phyloP scores from a whole-genome alignment of 2,888 invertebrate species.

The Platycnemis pennipes region DNA sequence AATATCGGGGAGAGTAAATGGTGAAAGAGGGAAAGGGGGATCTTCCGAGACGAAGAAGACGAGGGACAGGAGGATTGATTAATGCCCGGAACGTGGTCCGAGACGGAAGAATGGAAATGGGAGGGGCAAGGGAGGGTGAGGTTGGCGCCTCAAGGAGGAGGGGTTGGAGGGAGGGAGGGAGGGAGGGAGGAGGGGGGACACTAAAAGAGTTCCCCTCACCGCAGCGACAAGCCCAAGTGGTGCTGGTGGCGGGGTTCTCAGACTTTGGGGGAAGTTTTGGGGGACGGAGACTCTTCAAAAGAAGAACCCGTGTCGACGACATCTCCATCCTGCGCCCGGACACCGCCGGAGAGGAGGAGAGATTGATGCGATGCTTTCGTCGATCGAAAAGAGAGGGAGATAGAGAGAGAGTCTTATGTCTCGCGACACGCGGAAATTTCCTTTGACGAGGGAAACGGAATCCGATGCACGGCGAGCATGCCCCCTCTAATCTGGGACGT shows the following conservation, averaged over 20 bases:
- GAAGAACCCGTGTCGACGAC: not conserved
- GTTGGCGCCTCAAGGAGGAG: not conserved
- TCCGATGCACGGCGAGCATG: not conserved
- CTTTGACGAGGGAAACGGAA: not conserved
- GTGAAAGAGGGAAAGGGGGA: not conserved
- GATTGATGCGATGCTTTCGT: not conserved
- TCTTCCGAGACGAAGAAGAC: not conserved
- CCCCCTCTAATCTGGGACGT: not conserved
- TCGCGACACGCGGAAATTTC: not conserved
- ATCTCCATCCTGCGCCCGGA: not conserved
- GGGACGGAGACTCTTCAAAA: not conserved
- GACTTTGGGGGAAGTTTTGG: no score
- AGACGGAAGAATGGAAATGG: not conserved
- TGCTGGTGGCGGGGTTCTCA: no score
- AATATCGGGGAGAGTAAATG: not conserved
- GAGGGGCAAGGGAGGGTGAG: not conserved
- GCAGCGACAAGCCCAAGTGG: not conserved
- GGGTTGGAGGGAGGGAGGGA: not conserved
- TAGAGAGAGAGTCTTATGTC: no score
- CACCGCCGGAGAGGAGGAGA: not conserved
- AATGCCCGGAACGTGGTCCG: slow-evolving; percentile 3
- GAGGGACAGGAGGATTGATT: no score
- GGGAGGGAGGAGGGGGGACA: no score
- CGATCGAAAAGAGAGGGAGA: not conserved
- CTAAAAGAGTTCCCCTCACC: not conserved